Conservation (phyloP, 2,888 invertebrate genomes). For the Teinopalpus imperialis region DNA sequence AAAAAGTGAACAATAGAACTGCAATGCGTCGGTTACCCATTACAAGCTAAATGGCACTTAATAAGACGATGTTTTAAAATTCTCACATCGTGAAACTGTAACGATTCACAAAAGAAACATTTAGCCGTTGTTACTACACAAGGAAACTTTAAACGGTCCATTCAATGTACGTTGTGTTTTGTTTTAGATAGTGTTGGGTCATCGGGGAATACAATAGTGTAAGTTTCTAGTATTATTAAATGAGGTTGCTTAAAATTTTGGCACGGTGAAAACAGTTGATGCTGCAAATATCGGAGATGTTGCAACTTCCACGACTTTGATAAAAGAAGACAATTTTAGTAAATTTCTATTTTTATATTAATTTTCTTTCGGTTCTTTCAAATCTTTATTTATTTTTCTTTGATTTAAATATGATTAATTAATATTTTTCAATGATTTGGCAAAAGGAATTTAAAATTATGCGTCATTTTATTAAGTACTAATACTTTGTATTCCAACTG, state of each 20-base stretch:
- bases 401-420: too few relatives aligned
- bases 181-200: slow-evolving; percentile 11
- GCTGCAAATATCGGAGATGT: not conserved
- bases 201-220: not conserved
- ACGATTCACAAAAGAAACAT: slow-evolving; percentile 21
- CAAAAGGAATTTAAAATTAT: too few relatives aligned
- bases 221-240: not conserved
- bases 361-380: too few relatives aligned
- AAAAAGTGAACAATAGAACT: not conserved
- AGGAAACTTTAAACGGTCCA: slow-evolving; percentile 10
- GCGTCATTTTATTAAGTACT: too few relatives aligned
- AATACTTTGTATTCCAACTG: too few relatives aligned
- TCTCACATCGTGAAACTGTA: slow-evolving; percentile 12
- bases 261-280: not conserved
- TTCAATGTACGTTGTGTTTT: slow-evolving; percentile 14
- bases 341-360: too few relatives aligned
- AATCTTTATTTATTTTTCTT: too few relatives aligned
- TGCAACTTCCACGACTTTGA: too few relatives aligned
- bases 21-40: slow-evolving; percentile 9
- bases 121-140: not conserved
- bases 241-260: slow-evolving; percentile 4
- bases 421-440: too few relatives aligned
- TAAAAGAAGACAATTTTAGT: too few relatives aligned
- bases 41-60: slow-evolving; percentile 17
- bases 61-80: slow-evolving; percentile 16